Evolutionary conservation across 2,113 vertebrate species (phyloP).

Genomic region (Spermophilus dauricus): DNA sequence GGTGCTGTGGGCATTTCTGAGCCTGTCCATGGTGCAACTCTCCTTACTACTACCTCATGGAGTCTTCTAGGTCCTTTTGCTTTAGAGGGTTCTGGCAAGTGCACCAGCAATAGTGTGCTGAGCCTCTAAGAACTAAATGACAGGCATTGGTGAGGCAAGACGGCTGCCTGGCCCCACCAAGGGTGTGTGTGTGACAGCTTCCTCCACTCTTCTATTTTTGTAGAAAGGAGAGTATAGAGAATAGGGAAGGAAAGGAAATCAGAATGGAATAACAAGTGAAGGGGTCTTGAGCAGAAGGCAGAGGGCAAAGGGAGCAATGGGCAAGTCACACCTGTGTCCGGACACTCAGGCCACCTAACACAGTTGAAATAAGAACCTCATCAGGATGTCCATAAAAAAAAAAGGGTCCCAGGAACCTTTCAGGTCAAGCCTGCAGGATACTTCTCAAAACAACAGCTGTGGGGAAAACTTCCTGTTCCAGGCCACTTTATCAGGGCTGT

Average conservation of each 20-base stretch:
- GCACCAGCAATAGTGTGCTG: background rate
- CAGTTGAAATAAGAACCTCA: background rate
- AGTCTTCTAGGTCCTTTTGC: background rate
- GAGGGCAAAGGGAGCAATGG: background rate
- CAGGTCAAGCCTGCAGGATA: background rate
- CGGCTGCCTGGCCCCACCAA: background rate
- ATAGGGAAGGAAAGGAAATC: background rate
- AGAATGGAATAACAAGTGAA: background rate
- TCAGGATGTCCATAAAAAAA: background rate
- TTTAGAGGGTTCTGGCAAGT: background rate
- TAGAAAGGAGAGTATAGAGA: background rate
- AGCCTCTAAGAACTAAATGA: background rate
- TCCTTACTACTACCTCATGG: background rate
- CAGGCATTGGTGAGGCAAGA: background rate
- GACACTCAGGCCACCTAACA: background rate
- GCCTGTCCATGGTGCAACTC: background rate
- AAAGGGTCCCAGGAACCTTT: background rate
- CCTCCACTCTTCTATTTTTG: background rate
- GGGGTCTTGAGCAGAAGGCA: background rate
- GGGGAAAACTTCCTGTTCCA: background rate
- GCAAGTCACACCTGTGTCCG: fast-evolving
- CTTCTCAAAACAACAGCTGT: background rate
- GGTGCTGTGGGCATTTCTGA: background rate
- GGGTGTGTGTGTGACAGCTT: background rate
- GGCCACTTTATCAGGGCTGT: background rate